Percentiles rank a stretch among this genome's conserved stretches.
Conservation (phyloP, 2,797 vertebrate genomes). For the Ispidina picta region DNA sequence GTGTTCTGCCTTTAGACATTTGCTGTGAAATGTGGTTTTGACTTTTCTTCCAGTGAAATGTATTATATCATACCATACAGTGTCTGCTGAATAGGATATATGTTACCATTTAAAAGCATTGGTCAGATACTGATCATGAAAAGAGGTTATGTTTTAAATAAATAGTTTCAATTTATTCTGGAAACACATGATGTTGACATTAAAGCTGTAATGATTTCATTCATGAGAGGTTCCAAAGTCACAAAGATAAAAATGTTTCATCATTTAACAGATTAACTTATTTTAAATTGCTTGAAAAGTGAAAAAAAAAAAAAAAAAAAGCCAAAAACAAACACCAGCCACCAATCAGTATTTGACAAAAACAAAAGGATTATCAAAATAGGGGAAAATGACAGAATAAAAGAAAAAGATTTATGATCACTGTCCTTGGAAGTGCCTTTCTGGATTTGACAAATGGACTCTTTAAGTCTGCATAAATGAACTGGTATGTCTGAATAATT, state of each 20-base stretch:
- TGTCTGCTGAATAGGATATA: background rate
- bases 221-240: background rate
- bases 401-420: background rate
- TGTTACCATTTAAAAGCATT: background rate
- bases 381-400: background rate
- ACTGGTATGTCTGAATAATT: background rate
- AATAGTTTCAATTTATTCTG: background rate
- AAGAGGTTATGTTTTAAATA: background rate
- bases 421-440: background rate
- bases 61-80: background rate
- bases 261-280: background rate
- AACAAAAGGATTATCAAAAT: background rate
- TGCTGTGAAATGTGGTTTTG: background rate
- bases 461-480: background rate
- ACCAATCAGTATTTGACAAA: background rate
- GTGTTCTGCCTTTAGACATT: background rate
- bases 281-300: background rate
- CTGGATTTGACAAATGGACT: background rate
- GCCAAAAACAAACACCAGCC: background rate
- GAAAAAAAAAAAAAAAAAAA: background rate
- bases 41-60: background rate
- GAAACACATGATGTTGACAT: background rate
- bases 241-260: background rate
- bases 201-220: background rate
- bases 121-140: background rate